phyloP scores from a whole-genome alignment of 2,797 vertebrate species.

The Spheniscus humboldti region DNA sequence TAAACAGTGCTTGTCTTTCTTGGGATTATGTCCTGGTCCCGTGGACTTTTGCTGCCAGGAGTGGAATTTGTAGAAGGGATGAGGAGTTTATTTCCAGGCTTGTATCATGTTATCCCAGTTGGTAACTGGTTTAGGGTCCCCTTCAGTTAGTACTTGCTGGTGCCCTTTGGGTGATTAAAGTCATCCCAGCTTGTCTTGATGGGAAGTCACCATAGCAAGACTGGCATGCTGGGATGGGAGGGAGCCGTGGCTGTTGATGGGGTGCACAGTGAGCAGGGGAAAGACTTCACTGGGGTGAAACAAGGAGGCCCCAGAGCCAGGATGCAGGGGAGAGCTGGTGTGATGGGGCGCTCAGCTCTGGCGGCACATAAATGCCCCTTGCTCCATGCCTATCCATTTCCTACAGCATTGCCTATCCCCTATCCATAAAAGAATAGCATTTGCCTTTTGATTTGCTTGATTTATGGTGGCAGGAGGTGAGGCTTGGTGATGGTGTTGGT shows the following conservation, averaged over 20 bases:
- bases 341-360: neutral
- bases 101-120: neutral
- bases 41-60: neutral
- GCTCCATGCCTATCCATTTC: neutral
- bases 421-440: neutral
- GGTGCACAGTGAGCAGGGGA: accelerated
- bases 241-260: neutral
- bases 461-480: neutral
- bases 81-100: neutral
- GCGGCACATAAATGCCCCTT: neutral
- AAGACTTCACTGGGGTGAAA: neutral
- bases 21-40: neutral
- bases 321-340: neutral
- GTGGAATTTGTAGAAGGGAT: neutral
- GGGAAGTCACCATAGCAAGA: neutral
- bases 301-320: neutral
- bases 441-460: neutral
- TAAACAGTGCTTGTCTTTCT: constrained; percentile 17
- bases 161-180: neutral
- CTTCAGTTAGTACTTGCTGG: neutral
- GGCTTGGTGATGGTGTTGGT: neutral
- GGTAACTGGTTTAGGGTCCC: neutral
- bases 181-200: neutral
- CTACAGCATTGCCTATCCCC: neutral
- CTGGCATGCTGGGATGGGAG: neutral